phyloP scores from a whole-genome alignment of 1,140 invertebrate genomes.

The Leptonema lineaticorne region DNA sequence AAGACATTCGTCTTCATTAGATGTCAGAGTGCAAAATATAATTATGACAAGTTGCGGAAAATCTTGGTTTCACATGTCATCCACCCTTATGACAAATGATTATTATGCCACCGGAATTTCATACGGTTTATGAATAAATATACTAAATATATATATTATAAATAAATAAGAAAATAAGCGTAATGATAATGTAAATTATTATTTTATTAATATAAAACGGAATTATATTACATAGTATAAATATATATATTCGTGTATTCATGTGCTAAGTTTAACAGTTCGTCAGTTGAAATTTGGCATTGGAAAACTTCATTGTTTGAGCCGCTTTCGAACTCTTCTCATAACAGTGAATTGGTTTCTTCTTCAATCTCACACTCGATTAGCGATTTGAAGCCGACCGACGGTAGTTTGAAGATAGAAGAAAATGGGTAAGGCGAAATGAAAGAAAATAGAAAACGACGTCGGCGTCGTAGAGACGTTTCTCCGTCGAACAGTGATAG shows the following conservation, averaged over 20 bases:
- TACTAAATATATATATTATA: no score
- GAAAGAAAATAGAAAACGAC: neutral
- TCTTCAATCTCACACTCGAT: constrained; percentile 16
- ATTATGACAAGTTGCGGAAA: constrained; percentile 16
- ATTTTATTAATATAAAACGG: no score
- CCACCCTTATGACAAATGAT: no score
- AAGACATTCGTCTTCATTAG: constrained; percentile 39
- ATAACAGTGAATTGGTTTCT: constrained; percentile 1
- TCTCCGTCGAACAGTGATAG: no score
- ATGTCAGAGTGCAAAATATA: constrained; percentile 27
- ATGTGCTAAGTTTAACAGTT: no score
- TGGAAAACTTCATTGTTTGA: constrained; percentile 10
- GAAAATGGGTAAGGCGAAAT: neutral
- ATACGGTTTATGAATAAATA: no score
- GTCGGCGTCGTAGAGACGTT: no score
- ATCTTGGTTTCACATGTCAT: neutral
- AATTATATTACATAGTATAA: no score
- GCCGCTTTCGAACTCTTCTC: constrained; percentile 5
- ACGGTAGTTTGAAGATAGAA: neutral
- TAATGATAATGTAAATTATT: no score
- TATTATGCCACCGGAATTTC: no score
- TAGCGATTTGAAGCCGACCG: constrained; percentile 4
- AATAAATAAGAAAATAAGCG: no score
- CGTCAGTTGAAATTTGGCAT: neutral
- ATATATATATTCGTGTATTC: no score